A percentile compares a stretch with the other conserved stretches of the same genome.
Conservation (phyloP, 2,797 vertebrate species). For the Selene dorsalis region DNA sequence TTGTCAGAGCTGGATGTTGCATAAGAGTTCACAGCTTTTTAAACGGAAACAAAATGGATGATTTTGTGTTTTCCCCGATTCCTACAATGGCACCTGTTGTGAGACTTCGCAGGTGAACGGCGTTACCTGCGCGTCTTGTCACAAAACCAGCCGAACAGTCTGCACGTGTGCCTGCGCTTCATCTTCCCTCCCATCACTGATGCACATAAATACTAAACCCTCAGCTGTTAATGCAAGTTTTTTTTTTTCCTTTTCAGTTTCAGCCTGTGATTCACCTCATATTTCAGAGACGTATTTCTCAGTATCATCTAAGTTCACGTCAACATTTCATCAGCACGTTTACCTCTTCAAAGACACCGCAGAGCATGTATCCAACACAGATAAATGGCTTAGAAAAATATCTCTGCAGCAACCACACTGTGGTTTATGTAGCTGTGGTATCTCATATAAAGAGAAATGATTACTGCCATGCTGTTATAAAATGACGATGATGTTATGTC, state of each 20-base stretch:
- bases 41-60: not conserved
- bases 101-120: not conserved
- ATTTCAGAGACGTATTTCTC: not conserved
- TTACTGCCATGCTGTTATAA: not conserved
- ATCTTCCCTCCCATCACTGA: not conserved
- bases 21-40: slow-evolving; percentile 13
- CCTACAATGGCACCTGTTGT: not conserved
- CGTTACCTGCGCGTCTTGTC: not conserved
- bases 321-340: not conserved
- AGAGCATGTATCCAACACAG: not conserved
- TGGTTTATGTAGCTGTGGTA: not conserved
- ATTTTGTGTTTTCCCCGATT: not conserved
- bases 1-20: not conserved
- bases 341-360: not conserved
- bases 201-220: not conserved
- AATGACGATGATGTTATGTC: not conserved
- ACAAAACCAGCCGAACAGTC: not conserved
- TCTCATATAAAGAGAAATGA: not conserved
- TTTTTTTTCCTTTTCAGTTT: not conserved
- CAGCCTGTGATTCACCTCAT: not conserved
- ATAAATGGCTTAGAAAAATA: slow-evolving; percentile 10
- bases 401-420: not conserved
- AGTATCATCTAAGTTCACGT: not conserved
- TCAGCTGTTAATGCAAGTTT: not conserved
- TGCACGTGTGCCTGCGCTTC: not conserved